phyloP scores from a whole-genome alignment of 2,113 vertebrate species.

The Ictidomys tridecemlineatus region DNA sequence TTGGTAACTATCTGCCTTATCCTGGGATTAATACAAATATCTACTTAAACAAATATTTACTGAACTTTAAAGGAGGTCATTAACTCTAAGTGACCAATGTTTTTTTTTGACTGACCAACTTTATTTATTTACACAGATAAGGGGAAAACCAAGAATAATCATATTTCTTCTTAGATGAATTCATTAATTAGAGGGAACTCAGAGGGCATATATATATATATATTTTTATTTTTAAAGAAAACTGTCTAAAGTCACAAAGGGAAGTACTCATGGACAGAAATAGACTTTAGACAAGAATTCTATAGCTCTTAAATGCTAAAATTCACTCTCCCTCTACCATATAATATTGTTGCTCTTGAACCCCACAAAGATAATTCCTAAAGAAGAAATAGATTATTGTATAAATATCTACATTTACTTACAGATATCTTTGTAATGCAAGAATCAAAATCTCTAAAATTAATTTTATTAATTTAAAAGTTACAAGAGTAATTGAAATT shows the following conservation, averaged over 20 bases:
- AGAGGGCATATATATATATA: not conserved
- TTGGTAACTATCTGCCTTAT: constrained; percentile 18
- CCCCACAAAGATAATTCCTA: not conserved
- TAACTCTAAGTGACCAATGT: not conserved
- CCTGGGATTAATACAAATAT: constrained; percentile 49
- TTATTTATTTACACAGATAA: constrained; percentile 32
- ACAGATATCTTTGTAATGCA: not conserved
- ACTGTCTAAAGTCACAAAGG: not conserved
- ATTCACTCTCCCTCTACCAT: not conserved
- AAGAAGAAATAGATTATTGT: constrained; percentile 27
- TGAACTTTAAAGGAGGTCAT: constrained; percentile 43
- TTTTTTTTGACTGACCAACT: constrained; percentile 8
- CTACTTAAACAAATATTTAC: constrained; percentile 17
- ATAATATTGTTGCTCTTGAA: not conserved
- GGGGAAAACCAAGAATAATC: not conserved
- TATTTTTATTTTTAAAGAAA: constrained; percentile 31
- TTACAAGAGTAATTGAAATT: constrained; percentile 49
- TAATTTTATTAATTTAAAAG: constrained; percentile 13
- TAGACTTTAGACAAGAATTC: constrained; percentile 22
- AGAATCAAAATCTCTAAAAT: constrained; percentile 36
- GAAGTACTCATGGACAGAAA: constrained; percentile 17
- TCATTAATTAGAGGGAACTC: constrained; percentile 21
- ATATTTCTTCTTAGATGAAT: constrained; percentile 41
- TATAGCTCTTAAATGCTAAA: constrained; percentile 5
- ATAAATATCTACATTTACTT: constrained; percentile 2